These are phyloP conservation scores for Nemurella pictetii DNA, from an alignment of 2,888 invertebrate genomes.

Conservation along the genomic window DNA sequence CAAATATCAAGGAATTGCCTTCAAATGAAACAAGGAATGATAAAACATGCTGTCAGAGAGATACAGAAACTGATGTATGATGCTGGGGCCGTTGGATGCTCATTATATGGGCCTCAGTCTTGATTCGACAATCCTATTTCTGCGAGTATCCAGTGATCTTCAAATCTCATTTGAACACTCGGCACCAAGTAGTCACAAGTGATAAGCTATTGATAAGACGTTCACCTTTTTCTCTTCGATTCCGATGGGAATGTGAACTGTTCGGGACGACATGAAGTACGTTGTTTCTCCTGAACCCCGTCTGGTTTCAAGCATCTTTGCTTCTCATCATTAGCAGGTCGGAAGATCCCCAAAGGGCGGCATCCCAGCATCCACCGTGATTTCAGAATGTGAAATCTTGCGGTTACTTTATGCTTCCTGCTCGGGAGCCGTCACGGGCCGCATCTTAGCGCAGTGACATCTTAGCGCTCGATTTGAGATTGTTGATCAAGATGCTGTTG, in stretches of 20 bases:
- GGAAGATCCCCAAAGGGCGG: background rate
- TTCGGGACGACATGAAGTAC: too few species aligned
- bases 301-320: background rate
- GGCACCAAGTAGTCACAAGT: too few species aligned
- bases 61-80: background rate
- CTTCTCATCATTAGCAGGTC: background rate
- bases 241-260: too few species aligned
- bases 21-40: constrained; percentile 21
- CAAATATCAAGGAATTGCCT: constrained; percentile 12
- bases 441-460: background rate
- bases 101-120: too few species aligned
- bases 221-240: too few species aligned
- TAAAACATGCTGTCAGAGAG: constrained; percentile 8
- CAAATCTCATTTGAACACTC: too few species aligned
- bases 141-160: too few species aligned
- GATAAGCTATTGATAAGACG: too few species aligned
- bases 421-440: background rate
- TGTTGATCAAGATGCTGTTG: background rate
- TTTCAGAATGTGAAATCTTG: background rate
- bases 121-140: too few species aligned
- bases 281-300: too few species aligned
- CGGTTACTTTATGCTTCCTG: background rate
- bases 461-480: background rate
- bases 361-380: background rate
- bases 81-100: background rate